These are phyloP conservation scores for Xylophagus ater DNA, from an alignment of 2,888 invertebrate genomes.

Conservation along the genomic window DNA sequence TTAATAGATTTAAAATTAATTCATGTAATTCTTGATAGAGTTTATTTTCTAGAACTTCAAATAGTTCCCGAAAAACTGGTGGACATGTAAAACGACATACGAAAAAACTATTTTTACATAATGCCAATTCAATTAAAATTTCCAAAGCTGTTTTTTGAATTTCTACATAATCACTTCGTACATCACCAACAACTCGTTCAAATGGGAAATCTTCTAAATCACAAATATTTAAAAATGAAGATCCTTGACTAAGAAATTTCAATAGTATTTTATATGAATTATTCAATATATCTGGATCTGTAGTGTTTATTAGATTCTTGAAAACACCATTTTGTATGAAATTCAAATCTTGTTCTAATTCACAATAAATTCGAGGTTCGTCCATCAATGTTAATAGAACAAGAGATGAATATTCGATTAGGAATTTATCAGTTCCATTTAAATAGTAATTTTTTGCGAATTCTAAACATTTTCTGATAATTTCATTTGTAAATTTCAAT, in stretches of 20 bases:
- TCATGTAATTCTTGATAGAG: background rate
- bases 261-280: slow-evolving; percentile 12
- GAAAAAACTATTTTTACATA: slow-evolving; percentile 1
- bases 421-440: slow-evolving; percentile 6
- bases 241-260: slow-evolving; percentile 5
- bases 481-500: slow-evolving; percentile 1
- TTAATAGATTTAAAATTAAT: slow-evolving; percentile 4
- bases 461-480: slow-evolving; percentile 2
- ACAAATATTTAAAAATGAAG: slow-evolving; percentile 5
- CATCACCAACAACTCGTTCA: slow-evolving; percentile 7
- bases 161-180: slow-evolving; percentile 2
- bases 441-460: slow-evolving; percentile 3
- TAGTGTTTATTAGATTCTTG: background rate
- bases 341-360: slow-evolving; percentile 2
- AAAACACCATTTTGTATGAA: slow-evolving; percentile 5
- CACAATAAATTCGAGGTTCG: slow-evolving; percentile 11
- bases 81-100: slow-evolving; percentile 3
- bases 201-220: slow-evolving; percentile 7
- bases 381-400: slow-evolving; percentile 6
- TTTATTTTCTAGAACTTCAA: slow-evolving; percentile 10
- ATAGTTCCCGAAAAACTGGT: slow-evolving; percentile 13
- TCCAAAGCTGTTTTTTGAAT: slow-evolving; percentile 4
- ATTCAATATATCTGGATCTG: slow-evolving; percentile 13
- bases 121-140: background rate
- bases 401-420: slow-evolving; percentile 12